Percentiles rank a stretch among this genome's conserved stretches.
Conservation (phyloP, 2,113 vertebrate species). For the Gila orcuttii region DNA sequence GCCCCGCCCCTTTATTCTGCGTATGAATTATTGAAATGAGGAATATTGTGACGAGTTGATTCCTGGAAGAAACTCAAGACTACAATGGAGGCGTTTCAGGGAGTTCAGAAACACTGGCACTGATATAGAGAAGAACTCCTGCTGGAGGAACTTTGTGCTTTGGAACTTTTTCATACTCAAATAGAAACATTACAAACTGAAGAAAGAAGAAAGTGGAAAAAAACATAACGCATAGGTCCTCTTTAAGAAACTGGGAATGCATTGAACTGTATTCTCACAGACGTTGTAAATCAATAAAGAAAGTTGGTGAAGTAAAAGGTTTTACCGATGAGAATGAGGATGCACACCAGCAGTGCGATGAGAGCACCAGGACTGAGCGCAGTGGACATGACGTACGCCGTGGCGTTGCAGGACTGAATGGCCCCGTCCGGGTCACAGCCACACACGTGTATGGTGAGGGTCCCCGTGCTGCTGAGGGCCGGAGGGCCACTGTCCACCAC, state of each 20-base stretch:
- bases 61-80: too few species aligned
- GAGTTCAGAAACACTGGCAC: too few species aligned
- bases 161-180: too few species aligned
- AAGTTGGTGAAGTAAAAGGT: neutral
- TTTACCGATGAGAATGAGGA: slow-evolving; percentile 97
- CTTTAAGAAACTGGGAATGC: neutral
- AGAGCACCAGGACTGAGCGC: slow-evolving; percentile 94
- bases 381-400: slow-evolving; percentile 86
- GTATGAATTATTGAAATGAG: too few species aligned
- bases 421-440: slow-evolving; percentile 88
- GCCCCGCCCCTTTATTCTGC: too few species aligned
- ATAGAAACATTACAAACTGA: too few species aligned
- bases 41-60: too few species aligned
- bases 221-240: too few species aligned
- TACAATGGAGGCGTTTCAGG: too few species aligned
- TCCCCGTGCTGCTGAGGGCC: slow-evolving; percentile 93
- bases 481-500: slow-evolving; percentile 94
- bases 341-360: slow-evolving; percentile 92
- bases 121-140: too few species aligned
- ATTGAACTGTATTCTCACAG: neutral
- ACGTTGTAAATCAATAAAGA: neutral
- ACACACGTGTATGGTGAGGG: slow-evolving; percentile 92
- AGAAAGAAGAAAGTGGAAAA: too few species aligned
- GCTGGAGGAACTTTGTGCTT: too few species aligned
- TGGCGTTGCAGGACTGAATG: slow-evolving; percentile 96